Percentiles rank a stretch among this genome's conserved stretches.
These are phyloP conservation scores for Prolemur simus DNA, from an alignment of 2,113 vertebrate genomes.

Conservation along the genomic window DNA sequence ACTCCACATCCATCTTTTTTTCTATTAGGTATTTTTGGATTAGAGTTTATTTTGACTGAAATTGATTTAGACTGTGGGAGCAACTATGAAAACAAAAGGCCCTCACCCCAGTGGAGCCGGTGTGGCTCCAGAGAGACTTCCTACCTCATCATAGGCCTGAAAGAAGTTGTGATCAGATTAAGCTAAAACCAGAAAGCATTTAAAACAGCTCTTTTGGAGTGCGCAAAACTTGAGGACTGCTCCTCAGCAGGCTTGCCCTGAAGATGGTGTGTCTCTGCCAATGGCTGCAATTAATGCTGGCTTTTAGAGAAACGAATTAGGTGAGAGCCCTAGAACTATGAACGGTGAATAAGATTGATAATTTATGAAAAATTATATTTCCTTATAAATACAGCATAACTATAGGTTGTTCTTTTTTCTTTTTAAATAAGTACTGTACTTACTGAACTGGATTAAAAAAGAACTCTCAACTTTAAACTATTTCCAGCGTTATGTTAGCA, in stretches of 20 bases:
- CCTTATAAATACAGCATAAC: neutral
- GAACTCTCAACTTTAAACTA: neutral
- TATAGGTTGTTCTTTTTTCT: neutral
- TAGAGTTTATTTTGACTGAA: neutral
- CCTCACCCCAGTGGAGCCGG: neutral
- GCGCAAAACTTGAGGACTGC: too few species aligned
- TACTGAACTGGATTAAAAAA: neutral
- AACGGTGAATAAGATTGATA: neutral
- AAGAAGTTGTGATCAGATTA: neutral
- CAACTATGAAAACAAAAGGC: neutral
- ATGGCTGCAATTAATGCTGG: neutral
- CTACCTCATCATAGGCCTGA: neutral
- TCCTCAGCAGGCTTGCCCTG: neutral
- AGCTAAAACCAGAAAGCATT: neutral
- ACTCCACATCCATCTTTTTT: neutral
- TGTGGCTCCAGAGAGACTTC: neutral
- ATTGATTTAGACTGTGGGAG: neutral
- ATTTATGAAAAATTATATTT: neutral
- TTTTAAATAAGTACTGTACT: neutral
- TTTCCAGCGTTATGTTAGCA: neutral
- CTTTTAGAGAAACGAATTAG: neutral
- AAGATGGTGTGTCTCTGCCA: neutral
- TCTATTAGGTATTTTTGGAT: neutral
- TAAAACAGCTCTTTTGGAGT: neutral
- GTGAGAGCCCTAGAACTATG: neutral